These are phyloP conservation scores for Sycophila sp. DNA, from an alignment of 1,140 invertebrate species.

Conservation along the genomic window DNA sequence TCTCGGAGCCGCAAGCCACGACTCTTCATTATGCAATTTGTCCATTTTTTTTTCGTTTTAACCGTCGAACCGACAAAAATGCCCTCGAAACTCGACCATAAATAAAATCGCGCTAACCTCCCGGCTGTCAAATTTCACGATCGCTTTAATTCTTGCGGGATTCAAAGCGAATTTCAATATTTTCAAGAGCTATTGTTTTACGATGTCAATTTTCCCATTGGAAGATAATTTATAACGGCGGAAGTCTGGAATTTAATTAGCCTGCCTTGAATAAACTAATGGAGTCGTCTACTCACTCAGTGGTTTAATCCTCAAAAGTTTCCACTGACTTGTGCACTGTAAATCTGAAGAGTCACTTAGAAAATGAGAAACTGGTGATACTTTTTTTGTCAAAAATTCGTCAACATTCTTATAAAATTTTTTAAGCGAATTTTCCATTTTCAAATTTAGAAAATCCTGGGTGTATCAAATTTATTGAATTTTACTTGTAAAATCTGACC, in stretches of 20 bases:
- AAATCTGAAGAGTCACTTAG: too few species aligned
- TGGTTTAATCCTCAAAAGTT: too few species aligned
- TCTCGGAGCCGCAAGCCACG: conserved; percentile 24
- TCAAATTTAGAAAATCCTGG: too few species aligned
- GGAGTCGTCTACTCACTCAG: too few species aligned
- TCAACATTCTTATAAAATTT: too few species aligned
- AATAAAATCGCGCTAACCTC: conserved; percentile 1
- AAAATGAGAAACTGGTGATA: too few species aligned
- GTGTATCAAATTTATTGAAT: too few species aligned
- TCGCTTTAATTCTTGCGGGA: conserved; percentile 2
- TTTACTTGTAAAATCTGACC: too few species aligned
- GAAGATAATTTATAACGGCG: neutral
- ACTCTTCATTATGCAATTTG: conserved; percentile 37
- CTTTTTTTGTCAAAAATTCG: too few species aligned
- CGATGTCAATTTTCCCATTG: neutral
- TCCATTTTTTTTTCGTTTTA: conserved; percentile 13
- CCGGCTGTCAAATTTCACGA: conserved; percentile 12
- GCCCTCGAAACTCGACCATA: conserved; percentile 2
- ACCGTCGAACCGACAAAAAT: neutral
- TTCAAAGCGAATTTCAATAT: neutral
- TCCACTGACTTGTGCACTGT: too few species aligned
- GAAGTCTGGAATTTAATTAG: neutral
- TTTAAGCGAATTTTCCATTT: too few species aligned
- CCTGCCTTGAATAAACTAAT: neutral
- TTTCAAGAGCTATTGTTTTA: neutral